A percentile compares a stretch with the other conserved stretches of the same genome.
Evolutionary conservation across 2,797 vertebrate species (phyloP).

Genomic region (Rhinoraja longicauda): DNA sequence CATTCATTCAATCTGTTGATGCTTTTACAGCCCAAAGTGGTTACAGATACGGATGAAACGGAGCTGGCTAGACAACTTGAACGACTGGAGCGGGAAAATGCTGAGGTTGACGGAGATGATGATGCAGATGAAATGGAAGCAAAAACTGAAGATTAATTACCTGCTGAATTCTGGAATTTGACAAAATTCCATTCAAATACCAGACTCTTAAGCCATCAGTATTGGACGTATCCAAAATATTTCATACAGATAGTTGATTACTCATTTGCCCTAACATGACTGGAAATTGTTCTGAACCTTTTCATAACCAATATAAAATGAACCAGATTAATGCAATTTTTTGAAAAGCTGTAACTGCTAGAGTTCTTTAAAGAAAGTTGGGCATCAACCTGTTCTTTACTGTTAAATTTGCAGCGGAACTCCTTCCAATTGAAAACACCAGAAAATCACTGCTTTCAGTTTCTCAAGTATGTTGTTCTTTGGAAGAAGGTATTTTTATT

Average conservation of each 20-base stretch:
- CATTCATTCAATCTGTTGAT: too few relatives aligned
- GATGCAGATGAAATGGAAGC: constrained; percentile 97
- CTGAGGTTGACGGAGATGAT: constrained; percentile 95
- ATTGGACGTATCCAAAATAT: constrained; percentile 9
- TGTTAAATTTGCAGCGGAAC: not conserved
- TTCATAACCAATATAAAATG: not conserved
- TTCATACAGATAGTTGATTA: not conserved
- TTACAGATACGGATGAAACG: constrained; percentile 95
- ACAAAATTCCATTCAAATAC: constrained; percentile 1
- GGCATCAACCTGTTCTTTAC: too few relatives aligned
- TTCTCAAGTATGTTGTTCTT: not conserved
- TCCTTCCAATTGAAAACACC: not conserved
- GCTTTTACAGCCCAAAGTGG: constrained; percentile 83
- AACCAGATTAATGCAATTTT: not conserved
- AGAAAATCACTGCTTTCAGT: not conserved
- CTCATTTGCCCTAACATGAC: not conserved
- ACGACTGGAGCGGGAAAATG: constrained; percentile 92
- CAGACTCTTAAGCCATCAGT: constrained; percentile 24
- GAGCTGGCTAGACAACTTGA: constrained; percentile 92
- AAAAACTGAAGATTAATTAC: constrained; percentile 83
- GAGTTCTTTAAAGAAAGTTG: not conserved
- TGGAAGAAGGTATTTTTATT: not conserved
- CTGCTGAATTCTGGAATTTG: constrained; percentile 23
- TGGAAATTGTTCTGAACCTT: not conserved
- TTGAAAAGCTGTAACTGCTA: not conserved